phyloP scores from a whole-genome alignment of 1,140 invertebrate genomes.

The Conopomorpha cramerella region DNA sequence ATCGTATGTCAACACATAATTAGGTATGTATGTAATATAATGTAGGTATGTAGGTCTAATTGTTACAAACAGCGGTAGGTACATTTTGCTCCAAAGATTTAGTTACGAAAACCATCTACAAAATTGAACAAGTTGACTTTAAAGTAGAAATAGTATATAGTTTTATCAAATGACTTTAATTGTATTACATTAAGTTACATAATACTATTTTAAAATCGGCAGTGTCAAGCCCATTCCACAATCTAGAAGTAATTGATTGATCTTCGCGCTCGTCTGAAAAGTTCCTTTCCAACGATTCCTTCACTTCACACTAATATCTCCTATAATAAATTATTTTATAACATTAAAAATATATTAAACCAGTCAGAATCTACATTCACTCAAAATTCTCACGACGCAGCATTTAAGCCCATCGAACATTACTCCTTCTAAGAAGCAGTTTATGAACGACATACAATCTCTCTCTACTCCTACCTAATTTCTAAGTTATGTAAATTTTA shows the following conservation, averaged over 20 bases:
- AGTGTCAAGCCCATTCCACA: conserved; percentile 56
- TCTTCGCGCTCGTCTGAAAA: no score
- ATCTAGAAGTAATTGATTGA: no score
- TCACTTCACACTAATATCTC: conserved; percentile 7
- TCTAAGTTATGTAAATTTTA: conserved; percentile 46
- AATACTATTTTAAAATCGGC: no score
- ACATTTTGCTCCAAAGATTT: conserved; percentile 54
- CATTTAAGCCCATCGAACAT: no score
- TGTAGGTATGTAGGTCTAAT: no score
- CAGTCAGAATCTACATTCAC: conserved; percentile 39
- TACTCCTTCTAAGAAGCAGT: conserved; percentile 31
- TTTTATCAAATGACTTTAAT: conserved; percentile 51
- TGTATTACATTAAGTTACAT: no score
- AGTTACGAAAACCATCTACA: conserved; percentile 58
- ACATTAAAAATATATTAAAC: conserved; percentile 33
- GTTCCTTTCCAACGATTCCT: no score
- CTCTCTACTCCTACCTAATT: conserved; percentile 17
- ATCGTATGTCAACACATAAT: conserved; percentile 8
- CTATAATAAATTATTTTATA: conserved; percentile 17
- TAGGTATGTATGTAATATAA: conserved; percentile 17
- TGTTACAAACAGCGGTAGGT: conserved; percentile 39
- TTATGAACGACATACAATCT: conserved; percentile 21
- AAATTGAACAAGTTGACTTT: conserved; percentile 53
- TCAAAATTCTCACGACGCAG: conserved; percentile 34
- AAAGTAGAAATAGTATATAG: conserved; percentile 50